A percentile compares a stretch with the other conserved stretches of the same genome.
phyloP scores from a whole-genome alignment of 1,140 invertebrate species.

The Bombus terrestris region DNA sequence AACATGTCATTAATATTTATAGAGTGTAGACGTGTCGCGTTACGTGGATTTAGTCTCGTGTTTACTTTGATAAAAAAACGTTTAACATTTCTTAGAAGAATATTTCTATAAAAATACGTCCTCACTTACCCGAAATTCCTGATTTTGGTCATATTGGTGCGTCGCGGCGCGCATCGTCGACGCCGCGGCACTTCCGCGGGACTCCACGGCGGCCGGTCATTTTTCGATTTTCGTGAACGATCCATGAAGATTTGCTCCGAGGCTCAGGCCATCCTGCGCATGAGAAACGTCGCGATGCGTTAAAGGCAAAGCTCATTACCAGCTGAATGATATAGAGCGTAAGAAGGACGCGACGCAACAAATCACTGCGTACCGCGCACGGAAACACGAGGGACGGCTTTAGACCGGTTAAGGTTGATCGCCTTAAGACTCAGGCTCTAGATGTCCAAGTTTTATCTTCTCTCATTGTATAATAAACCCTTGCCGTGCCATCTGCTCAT shows the following conservation, averaged over 20 bases:
- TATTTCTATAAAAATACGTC: not conserved
- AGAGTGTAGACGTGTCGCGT: not conserved
- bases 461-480: constrained; percentile 38
- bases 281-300: constrained; percentile 27
- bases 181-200: constrained; percentile 25
- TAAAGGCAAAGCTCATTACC: constrained; percentile 45
- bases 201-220: constrained; percentile 35
- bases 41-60: no score
- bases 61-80: not conserved
- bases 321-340: constrained; percentile 48
- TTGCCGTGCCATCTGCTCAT: not conserved
- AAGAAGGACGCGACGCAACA: constrained; percentile 48
- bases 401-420: constrained; percentile 55
- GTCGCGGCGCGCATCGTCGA: constrained; percentile 12
- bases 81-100: not conserved
- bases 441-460: constrained; percentile 27
- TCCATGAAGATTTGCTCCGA: constrained; percentile 65
- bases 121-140: constrained; percentile 52
- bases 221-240: constrained; percentile 62
- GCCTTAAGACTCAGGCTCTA: constrained; percentile 44
- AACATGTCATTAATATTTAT: not conserved
- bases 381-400: constrained; percentile 28
- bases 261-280: constrained; percentile 63
- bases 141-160: constrained; percentile 14
- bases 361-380: constrained; percentile 39